These are phyloP conservation scores for Australoheros scitulus DNA, from an alignment of 2,113 vertebrate genomes.

Conservation along the genomic window DNA sequence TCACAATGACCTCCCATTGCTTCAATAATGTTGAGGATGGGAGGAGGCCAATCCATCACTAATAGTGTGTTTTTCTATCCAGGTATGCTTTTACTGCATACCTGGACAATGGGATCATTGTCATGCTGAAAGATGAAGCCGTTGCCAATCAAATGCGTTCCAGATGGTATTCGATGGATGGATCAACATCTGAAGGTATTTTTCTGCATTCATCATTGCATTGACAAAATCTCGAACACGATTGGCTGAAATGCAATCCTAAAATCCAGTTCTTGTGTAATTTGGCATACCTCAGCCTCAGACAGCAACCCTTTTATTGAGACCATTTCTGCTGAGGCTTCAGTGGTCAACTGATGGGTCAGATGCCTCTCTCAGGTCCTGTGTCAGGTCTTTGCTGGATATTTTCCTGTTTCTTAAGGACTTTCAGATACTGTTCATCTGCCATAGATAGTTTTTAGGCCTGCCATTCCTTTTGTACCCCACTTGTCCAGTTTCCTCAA, in stretches of 20 bases:
- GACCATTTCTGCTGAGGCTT: not conserved
- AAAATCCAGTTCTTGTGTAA: not conserved
- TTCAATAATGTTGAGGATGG: not conserved
- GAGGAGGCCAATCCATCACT: not conserved
- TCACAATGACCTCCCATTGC: not conserved
- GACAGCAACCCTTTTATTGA: not conserved
- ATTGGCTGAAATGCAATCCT: not conserved
- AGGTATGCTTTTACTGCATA: not conserved
- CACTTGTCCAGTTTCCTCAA: no score
- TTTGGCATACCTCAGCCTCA: not conserved
- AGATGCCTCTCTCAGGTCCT: not conserved
- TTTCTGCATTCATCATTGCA: not conserved
- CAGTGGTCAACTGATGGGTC: not conserved
- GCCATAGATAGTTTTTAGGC: no score
- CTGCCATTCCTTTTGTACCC: no score
- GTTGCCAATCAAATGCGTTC: not conserved
- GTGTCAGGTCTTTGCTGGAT: not conserved
- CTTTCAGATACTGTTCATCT: not conserved
- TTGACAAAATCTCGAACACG: not conserved
- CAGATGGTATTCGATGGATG: not conserved
- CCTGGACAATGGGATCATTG: not conserved
- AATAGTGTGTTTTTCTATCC: not conserved
- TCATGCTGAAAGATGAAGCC: not conserved
- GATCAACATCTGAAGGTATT: not conserved
- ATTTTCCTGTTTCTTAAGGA: not conserved